These are phyloP conservation scores for Eristalis pertinax DNA, from an alignment of 2,888 invertebrate species.

Conservation along the genomic window DNA sequence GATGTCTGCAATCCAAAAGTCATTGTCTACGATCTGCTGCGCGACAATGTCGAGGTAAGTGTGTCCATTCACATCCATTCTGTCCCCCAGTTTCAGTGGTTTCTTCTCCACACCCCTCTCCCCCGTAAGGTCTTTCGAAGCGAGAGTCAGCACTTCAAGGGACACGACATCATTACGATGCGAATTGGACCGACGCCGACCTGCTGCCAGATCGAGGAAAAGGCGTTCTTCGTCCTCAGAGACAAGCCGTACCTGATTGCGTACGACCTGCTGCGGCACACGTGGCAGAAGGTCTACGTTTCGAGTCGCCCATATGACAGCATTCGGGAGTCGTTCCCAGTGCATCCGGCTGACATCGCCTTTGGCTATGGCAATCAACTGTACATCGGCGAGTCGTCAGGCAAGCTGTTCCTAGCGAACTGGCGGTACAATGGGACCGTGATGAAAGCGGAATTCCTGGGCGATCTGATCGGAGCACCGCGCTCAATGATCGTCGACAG, in stretches of 20 bases:
- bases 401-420: constrained; percentile 44
- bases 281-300: constrained; percentile 75
- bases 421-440: constrained; percentile 38
- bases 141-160: constrained; percentile 46
- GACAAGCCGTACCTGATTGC: constrained; percentile 75
- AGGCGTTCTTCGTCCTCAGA: constrained; percentile 76
- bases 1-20: constrained; percentile 76
- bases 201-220: constrained; percentile 76
- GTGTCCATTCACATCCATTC: not conserved
- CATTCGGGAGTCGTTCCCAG: constrained; percentile 75
- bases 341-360: constrained; percentile 76
- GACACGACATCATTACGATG: constrained; percentile 48
- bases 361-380: constrained; percentile 76
- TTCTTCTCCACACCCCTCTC: not conserved
- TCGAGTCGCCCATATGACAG: constrained; percentile 76
- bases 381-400: constrained; percentile 75
- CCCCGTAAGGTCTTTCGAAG: constrained; percentile 42
- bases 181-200: constrained; percentile 73
- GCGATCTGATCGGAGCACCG: constrained; percentile 76
- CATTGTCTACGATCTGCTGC: constrained; percentile 78
- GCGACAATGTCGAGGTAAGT: constrained; percentile 77
- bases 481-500: constrained; percentile 75
- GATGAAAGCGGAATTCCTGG: constrained; percentile 74
- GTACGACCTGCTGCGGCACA: constrained; percentile 78
- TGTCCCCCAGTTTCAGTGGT: not conserved